Base-by-base conservation (phyloP, 2,888 invertebrate species). In the Camptogramma bilineatum region DNA sequence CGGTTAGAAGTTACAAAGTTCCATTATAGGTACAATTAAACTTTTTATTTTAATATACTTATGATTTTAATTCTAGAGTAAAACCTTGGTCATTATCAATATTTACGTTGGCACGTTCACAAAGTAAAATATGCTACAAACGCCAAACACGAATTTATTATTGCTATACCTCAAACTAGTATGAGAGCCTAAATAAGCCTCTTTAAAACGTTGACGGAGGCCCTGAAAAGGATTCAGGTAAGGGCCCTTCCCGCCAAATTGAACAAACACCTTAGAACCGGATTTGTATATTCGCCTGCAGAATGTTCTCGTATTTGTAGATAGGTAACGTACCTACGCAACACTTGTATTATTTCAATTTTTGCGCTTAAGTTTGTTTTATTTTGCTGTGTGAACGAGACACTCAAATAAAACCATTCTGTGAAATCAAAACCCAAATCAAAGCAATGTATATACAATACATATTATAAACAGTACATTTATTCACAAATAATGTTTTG, bases 211-310 rank as follows among this genome's bases (percentile, higher is more conserved):
- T 53, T 53, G 63, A 63, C 53, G 57, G 16, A 63, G 57, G 53
- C 13, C 31, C 42, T 24, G 53, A 54, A 58, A 62, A 63, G 58
- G 53, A 53, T 58, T 63, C 63, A 63, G 63, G 63, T 63, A 58
- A 63, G 58, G 54, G 58, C 44, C 53, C 53, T 57, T 50, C 48
- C 18, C 48, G 53, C 53, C 56, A 57, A 63, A 63, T 57, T 63
- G 57, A 48, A 63, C 62, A 63, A 63, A 63, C 62, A 57, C 17
- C 58, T 63, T 48, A 39, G 19, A 42, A 53, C 44, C 57, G 53
- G 63, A 58, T 63, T 63, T 58, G 52, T 53, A 46, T 39, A 63
- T 57, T 48, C 39, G 34, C 48, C 42, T 31, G 52, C 51, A 63
- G 47, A 57, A 57, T 57, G 19, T 31, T 48, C 31, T 44, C 17